phyloP scores from a whole-genome alignment of 2,113 vertebrate genomes.

The Tachycineta bicolor region DNA sequence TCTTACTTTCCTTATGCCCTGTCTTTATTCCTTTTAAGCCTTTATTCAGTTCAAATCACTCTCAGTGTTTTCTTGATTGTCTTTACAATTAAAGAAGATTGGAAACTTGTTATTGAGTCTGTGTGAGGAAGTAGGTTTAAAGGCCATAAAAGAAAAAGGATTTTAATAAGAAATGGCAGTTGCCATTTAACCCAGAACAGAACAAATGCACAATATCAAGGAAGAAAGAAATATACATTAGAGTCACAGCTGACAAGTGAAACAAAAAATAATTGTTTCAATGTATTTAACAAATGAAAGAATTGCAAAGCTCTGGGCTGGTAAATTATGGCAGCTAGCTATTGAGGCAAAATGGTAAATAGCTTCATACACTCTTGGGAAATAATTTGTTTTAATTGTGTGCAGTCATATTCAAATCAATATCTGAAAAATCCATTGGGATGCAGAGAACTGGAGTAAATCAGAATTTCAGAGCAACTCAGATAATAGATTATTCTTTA shows the following conservation, averaged over 20 bases:
- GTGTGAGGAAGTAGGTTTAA: not conserved
- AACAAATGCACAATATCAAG: not conserved
- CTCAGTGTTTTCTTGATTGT: not conserved
- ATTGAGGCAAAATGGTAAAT: slow-evolving; percentile 44
- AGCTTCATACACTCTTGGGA: slow-evolving; percentile 43
- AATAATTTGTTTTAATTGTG: slow-evolving; percentile 56
- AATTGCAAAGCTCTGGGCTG: not conserved
- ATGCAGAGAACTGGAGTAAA: slow-evolving; percentile 39
- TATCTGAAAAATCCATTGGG: slow-evolving; percentile 36
- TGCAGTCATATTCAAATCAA: slow-evolving; percentile 60
- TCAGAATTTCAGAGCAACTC: slow-evolving; percentile 27
- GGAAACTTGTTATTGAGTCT: not conserved
- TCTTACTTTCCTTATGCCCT: not conserved
- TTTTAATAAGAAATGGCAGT: not conserved
- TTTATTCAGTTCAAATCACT: not conserved
- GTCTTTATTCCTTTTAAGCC: not conserved
- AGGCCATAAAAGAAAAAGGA: not conserved
- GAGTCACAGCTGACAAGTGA: slow-evolving; percentile 1
- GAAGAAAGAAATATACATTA: not conserved
- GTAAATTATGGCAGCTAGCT: slow-evolving; percentile 24
- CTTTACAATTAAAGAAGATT: not conserved
- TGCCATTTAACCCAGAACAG: not conserved
- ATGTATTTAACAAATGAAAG: slow-evolving; percentile 27
- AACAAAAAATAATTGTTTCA: slow-evolving; percentile 27
- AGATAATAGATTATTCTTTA: slow-evolving; percentile 21